A percentile compares a stretch with the other conserved stretches of the same genome.
Conservation (phyloP, 2,113 vertebrate species). For the Mirza zaza region DNA sequence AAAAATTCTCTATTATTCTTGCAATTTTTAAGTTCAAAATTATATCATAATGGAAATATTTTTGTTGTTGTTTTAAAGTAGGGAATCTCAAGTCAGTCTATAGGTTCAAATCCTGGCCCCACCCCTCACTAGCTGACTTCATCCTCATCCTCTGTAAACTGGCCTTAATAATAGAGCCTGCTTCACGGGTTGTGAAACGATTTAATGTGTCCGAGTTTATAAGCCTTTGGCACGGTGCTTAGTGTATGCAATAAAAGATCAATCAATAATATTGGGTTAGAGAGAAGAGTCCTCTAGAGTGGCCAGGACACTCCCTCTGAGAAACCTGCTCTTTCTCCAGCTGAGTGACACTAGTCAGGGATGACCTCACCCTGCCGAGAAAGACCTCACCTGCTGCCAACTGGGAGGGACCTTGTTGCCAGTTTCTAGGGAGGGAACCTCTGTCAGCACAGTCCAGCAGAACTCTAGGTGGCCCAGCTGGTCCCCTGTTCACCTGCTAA, state of each 20-base stretch:
- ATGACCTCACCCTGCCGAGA: background rate
- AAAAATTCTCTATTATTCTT: background rate
- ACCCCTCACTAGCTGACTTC: background rate
- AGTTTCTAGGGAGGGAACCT: conserved; percentile 7
- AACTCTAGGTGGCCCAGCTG: background rate
- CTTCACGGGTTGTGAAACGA: background rate
- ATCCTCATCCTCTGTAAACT: background rate
- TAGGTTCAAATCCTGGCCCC: background rate
- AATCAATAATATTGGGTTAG: background rate
- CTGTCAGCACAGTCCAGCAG: background rate
- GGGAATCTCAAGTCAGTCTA: background rate
- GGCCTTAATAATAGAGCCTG: background rate
- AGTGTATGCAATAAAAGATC: background rate
- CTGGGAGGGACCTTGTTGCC: background rate
- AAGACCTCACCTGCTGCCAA: background rate
- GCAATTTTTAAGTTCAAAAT: background rate
- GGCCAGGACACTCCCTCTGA: background rate
- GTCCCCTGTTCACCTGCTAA: background rate
- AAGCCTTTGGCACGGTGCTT: background rate
- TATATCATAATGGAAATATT: background rate
- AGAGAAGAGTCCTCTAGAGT: background rate
- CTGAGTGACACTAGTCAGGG: background rate
- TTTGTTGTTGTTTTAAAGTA: background rate
- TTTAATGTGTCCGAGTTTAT: background rate
- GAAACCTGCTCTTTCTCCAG: background rate